Base-by-base conservation (phyloP, 2,797 vertebrate genomes). In the Brachymystax lenok region DNA sequence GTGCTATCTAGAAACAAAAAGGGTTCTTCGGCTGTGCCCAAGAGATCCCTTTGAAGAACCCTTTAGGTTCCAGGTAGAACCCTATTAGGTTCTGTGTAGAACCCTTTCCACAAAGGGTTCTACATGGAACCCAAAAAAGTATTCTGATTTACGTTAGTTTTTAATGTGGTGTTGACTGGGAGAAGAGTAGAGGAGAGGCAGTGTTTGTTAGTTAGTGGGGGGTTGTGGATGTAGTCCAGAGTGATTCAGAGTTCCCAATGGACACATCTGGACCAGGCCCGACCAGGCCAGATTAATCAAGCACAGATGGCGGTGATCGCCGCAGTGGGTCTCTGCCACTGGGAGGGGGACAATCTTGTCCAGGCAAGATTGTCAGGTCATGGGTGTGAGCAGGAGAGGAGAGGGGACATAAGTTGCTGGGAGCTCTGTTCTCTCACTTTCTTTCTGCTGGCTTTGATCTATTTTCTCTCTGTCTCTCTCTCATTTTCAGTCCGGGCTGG, bases 331-430 rank as follows among this genome's bases (percentile, higher is more conserved):
- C 76, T 69, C 76, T 50, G 76, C 69, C 64, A 77, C 73, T 83
- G 59, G 73, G 75, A 70, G 81, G 72, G 83, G 70, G 70, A 83
- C 78, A 89, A 89, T 89, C 90, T 88, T 73, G 80, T 86, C 79
- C 75, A 82, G 78, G 82, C 84, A 82, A 82, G 82, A 84, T 80
- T 69, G 69, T 82, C 77, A 77, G 79, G 85, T 84, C 84, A 85
- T 51, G 75, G 81, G 76, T 82, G 83, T 78, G 79, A 7, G 8
- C 69, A 33, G 14, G 4, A 76, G 83, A 83, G 79, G 84, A 78
- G 70, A 78, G 50, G 76, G 77, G 50, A 70, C 4, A 40, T 24
- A 73, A 72, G 56, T 56, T 74, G 1, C 78, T 83, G 83, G 77
- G 73, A 68, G 46, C 78, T 80, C 79, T 12, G 6, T 69, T 19